Base-by-base conservation (phyloP, 2,888 invertebrate species). In the Lasioglossum calceatum region DNA sequence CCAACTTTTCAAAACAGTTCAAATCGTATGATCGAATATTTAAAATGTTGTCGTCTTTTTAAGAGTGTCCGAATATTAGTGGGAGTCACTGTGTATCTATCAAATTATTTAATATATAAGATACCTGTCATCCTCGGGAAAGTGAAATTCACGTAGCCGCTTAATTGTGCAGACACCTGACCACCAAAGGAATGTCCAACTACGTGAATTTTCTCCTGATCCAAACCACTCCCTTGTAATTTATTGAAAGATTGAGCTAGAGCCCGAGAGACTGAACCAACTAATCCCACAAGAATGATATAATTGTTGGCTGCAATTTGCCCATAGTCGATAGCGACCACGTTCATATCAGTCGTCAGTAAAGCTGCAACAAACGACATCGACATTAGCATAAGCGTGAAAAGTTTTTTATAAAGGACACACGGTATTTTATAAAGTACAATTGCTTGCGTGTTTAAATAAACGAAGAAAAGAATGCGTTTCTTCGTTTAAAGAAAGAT, bases 311-410 rank as follows among this genome's bases (percentile, higher is more conserved):
- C 12, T 4, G 72, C 42, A 4, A 96, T 89, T 87, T 95, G 94
- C 14, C 95, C 91, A 95, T 96, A 96, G 90, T 96, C 96, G 82
- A 96, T 87, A 3, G 94, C 92, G 23, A 96, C 88, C 0, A 96
- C 87, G 87, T 96, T 96, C 92, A 95, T 95, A 5, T 95, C 92
- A 4, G 82, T 87, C 0, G 95, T 89, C 1, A 95, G 77, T 89
- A 96, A 96, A 0, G 95, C 96, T 77, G 87, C 32, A 77, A 85
- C n/a, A 32, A n/a, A 12, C 4, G 1, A 47, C 16, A 5, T 16
- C 47, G 16, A 16, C 47, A 16, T 54, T 54, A 8, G 54, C 23
- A 54, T 23, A 8, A 50, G 19, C 14, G 1, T 50, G 7, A 5
- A 50, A 50, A 1, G 4, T 0, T 16, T 47, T 47, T 47, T 47